Base-by-base conservation (phyloP, 2,888 invertebrate species). In the Eristalis intricaria region DNA sequence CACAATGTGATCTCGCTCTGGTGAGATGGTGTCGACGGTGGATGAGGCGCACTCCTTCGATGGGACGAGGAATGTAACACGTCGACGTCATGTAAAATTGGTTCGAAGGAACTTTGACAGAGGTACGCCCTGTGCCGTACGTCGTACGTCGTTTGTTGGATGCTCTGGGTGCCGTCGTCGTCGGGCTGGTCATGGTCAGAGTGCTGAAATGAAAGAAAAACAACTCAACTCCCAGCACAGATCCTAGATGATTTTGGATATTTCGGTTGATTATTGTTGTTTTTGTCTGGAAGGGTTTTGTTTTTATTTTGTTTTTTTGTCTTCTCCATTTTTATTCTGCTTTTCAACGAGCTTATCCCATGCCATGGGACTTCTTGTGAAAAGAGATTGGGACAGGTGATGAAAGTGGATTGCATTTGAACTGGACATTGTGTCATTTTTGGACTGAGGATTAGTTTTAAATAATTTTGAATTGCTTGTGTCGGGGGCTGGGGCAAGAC, bases 161-260 rank as follows among this genome's bases (percentile, higher is more conserved):
- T 11, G 70, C 22, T 56, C 23, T 50, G 19, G 50, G n/a, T 50
- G 50, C 19, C 50, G 19, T 50, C 50, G 43, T 50, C n/a, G 19
- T 19, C 50, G 50, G 19, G 19, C 50, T 50, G 50, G 50, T 50
- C 50, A 50, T 50, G 50, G 50, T 50, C 50, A 19, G 50, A 11
- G 38, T 75, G 13, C n/a, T 8, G 68, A 80, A 87, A 84, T 87
- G 71, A 73, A 83, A 86, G 74, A 71, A 86, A 83, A 86, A 86
- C 75, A 86, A 70, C 50, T 71, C 13, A 29, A 73, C 26, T 23
- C 26, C 26, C 15, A 2, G 26, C 26, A 3, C 43, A 38, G 29
- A 64, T 15, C 19, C n/a, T 22, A 38, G 43, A 50, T 22, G 65
- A 65, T 56, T 66, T 69, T 50, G 63, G 50, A 38, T 70, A 58